Percentiles rank a stretch among this genome's conserved stretches.
Evolutionary conservation across 2,113 vertebrate species (phyloP).

Genomic region (Pycnonotus jocosus): DNA sequence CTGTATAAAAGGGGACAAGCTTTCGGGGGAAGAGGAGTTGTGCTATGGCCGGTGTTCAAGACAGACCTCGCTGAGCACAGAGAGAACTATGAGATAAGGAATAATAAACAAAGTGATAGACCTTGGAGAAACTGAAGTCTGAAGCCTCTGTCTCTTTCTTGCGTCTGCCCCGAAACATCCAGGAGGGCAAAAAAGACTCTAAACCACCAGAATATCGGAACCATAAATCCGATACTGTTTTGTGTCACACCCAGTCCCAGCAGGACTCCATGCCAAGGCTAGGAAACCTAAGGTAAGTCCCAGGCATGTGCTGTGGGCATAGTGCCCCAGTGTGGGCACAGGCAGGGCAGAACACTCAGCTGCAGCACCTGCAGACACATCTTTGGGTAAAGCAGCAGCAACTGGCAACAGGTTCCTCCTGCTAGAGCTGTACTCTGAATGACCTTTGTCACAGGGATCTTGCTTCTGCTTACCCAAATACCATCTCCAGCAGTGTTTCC

Average conservation of each 20-base stretch:
- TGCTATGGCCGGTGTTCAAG: too few relatives aligned
- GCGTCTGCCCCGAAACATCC: too few relatives aligned
- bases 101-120: too few relatives aligned
- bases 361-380: background rate
- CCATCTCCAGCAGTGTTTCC: background rate
- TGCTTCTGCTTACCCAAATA: background rate
- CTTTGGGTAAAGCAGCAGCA: background rate
- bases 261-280: background rate
- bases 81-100: too few relatives aligned
- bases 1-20: too few relatives aligned
- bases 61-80: too few relatives aligned
- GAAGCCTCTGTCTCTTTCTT: too few relatives aligned
- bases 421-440: background rate
- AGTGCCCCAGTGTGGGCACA: background rate
- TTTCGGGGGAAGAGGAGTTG: too few relatives aligned
- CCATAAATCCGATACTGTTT: too few relatives aligned
- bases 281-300: background rate
- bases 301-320: background rate
- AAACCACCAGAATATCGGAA: too few relatives aligned
- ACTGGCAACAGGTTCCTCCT: background rate
- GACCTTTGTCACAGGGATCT: background rate
- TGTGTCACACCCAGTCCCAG: background rate
- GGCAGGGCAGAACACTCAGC: background rate
- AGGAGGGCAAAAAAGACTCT: too few relatives aligned
- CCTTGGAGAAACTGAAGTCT: too few relatives aligned